Conservation (phyloP, 2,888 invertebrate species). For the Ornithoptera alexandrae region DNA sequence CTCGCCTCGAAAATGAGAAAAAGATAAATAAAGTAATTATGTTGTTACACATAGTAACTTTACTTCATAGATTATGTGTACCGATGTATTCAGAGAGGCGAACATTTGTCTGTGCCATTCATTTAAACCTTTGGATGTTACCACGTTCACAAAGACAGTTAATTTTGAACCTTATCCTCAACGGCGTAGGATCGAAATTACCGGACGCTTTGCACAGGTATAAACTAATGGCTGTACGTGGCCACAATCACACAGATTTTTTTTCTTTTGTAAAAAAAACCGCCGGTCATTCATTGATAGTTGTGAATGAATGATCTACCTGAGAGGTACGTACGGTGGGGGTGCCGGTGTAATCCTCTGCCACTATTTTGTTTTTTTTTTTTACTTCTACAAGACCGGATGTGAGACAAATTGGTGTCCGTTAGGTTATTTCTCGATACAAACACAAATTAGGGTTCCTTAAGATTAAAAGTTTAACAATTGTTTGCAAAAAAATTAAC, state of each 20-base stretch:
- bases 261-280: conserved; percentile 35
- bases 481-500: too few relatives aligned
- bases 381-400: conserved; percentile 56
- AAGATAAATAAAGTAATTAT: too few relatives aligned
- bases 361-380: conserved; percentile 50
- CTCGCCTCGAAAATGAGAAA: too few relatives aligned
- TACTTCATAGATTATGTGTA: too few relatives aligned
- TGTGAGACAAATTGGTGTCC: conserved; percentile 67
- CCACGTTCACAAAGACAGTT: not conserved
- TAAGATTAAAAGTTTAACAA: not conserved
- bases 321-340: conserved; percentile 44
- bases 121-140: not conserved
- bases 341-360: conserved; percentile 49
- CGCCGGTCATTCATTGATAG: conserved; percentile 61
- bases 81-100: too few relatives aligned
- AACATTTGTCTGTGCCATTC: too few relatives aligned
- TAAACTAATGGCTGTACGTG: conserved; percentile 4
- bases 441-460: conserved; percentile 33
- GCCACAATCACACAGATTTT: conserved; percentile 33
- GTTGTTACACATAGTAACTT: too few relatives aligned
- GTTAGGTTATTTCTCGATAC: conserved; percentile 56
- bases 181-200: not conserved
- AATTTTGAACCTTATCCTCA: conserved; percentile 5
- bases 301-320: conserved; percentile 64
- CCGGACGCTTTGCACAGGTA: conserved; percentile 10